Evolutionary conservation across 2,797 vertebrate genomes (phyloP).

Genomic region (Neosilurus mollespiculum): DNA sequence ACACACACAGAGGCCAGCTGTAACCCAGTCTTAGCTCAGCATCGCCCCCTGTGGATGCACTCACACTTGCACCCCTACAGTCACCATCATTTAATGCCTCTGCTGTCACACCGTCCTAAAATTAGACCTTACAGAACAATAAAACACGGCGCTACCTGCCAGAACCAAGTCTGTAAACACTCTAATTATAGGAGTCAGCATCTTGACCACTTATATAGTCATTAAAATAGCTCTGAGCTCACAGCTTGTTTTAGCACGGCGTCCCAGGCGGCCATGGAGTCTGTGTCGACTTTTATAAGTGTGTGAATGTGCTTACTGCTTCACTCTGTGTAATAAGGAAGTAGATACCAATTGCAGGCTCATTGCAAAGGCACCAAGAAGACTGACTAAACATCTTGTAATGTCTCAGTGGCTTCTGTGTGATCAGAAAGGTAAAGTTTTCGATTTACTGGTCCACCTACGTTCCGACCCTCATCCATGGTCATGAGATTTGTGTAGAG

Average conservation of each 20-base stretch:
- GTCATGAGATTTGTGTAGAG: no score
- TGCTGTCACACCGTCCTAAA: conserved; percentile 1
- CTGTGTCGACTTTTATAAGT: not conserved
- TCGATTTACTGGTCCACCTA: no score
- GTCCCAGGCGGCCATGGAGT: not conserved
- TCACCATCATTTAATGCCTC: not conserved
- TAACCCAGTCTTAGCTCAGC: conserved; percentile 10
- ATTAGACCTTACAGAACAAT: conserved; percentile 16
- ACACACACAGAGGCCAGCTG: not conserved
- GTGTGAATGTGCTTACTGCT: not conserved
- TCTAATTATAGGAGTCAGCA: conserved; percentile 21
- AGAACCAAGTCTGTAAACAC: not conserved
- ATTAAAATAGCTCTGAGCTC: conserved; percentile 27
- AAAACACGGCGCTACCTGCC: conserved; percentile 1
- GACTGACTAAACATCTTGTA: not conserved
- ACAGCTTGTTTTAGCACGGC: conserved; percentile 15
- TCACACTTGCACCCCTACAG: no score
- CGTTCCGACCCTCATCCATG: no score
- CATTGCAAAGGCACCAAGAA: not conserved
- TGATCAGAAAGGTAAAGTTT: not conserved
- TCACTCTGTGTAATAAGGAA: not conserved
- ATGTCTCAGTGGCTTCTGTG: not conserved
- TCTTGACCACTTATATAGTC: not conserved
- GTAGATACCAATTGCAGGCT: not conserved
- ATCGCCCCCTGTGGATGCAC: conserved; percentile 39